These are phyloP conservation scores for Hoplostethus mediterraneus DNA, from an alignment of 2,797 vertebrate species.

Conservation along the genomic window DNA sequence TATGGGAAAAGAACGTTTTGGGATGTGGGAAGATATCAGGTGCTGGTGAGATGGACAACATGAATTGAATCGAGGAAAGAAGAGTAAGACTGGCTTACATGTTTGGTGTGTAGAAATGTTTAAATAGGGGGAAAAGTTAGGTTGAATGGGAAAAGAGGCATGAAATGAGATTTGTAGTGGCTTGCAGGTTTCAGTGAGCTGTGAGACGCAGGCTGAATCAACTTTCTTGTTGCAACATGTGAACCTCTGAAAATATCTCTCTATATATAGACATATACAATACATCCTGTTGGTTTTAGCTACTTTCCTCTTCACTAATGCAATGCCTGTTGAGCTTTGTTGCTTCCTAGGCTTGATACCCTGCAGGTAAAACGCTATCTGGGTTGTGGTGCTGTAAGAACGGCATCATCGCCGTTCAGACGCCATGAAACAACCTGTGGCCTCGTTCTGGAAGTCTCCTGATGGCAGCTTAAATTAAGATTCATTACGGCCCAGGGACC, in stretches of 20 bases:
- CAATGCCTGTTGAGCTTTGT: background rate
- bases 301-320: constrained; percentile 4
- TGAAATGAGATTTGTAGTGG: background rate
- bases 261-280: too few species aligned
- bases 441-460: constrained; percentile 34
- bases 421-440: constrained; percentile 22
- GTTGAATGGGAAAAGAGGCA: background rate
- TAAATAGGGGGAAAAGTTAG: background rate
- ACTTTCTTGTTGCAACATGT: too few species aligned
- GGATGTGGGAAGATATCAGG: background rate
- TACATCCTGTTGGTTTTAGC: background rate
- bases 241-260: too few species aligned
- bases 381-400: constrained; percentile 12
- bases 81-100: background rate
- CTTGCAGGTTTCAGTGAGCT: background rate
- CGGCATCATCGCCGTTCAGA: constrained; percentile 14
- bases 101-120: background rate
- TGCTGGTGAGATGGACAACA: background rate
- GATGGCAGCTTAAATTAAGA: constrained; percentile 56
- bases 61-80: background rate
- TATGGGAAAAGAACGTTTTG: background rate
- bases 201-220: background rate
- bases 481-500: constrained; percentile 45
- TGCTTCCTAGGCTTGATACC: background rate
- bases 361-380: constrained; percentile 2